A percentile compares a stretch with the other conserved stretches of the same genome.
Evolutionary conservation across 2,888 invertebrate species (phyloP).

Genomic region (Nephrotoma guestfalica): DNA sequence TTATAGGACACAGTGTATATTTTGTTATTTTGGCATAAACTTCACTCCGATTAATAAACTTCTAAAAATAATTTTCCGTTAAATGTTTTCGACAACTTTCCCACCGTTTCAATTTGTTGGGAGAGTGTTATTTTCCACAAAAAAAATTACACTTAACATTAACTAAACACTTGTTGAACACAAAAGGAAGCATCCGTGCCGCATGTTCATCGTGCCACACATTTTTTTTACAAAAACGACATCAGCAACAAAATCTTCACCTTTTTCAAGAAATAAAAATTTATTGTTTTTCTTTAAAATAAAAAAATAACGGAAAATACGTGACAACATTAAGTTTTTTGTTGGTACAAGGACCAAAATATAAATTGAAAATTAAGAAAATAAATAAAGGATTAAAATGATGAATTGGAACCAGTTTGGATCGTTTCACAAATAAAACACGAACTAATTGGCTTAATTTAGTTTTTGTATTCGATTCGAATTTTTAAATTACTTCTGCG

Average conservation of each 20-base stretch:
- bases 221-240: neutral
- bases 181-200: neutral
- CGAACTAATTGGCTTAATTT: neutral
- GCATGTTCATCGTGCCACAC: neutral
- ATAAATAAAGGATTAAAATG: neutral
- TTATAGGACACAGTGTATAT: no score
- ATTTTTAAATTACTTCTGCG: no score
- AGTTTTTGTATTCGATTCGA: neutral
- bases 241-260: neutral
- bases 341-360: neutral
- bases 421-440: neutral
- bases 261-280: neutral
- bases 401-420: neutral
- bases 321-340: neutral
- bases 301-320: neutral
- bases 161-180: neutral
- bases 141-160: neutral
- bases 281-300: neutral
- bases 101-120: neutral
- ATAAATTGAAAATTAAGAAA: neutral
- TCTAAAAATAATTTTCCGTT: neutral
- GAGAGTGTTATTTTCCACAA: neutral
- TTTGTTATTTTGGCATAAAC: no score
- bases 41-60: no score
- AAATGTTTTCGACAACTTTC: neutral